Evolutionary conservation across 37 sponge, comb jelly and placozoan genomes (phyloP).

Genomic region (Cliona cf. orientalis): DNA sequence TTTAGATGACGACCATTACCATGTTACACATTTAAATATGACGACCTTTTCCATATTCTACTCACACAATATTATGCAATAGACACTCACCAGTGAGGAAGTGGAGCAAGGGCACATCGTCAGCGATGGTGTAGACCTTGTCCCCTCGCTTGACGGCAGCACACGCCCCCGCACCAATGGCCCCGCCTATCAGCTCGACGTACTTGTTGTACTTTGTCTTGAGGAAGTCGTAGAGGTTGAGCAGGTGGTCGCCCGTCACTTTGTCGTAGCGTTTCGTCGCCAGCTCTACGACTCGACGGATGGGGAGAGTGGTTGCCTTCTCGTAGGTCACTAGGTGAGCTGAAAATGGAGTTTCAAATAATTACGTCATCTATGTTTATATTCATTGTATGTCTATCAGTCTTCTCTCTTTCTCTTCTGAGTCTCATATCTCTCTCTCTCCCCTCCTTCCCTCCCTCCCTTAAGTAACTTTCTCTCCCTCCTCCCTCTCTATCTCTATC

Average conservation of each 20-base stretch:
- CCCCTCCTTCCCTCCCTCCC: too few species aligned
- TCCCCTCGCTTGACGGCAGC: slow-evolving; percentile 66
- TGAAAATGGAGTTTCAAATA: too few species aligned
- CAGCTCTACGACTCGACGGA: slow-evolving; percentile 52
- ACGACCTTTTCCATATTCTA: too few species aligned
- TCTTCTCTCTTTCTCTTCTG: too few species aligned
- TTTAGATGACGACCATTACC: too few species aligned
- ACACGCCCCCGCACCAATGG: slow-evolving; percentile 87
- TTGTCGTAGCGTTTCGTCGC: slow-evolving; percentile 32
- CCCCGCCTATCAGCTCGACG: slow-evolving; percentile 84
- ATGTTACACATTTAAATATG: too few species aligned
- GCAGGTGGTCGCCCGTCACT: slow-evolving; percentile 39
- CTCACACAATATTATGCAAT: too few species aligned
- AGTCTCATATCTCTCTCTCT: too few species aligned
- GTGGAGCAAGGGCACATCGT: slow-evolving; percentile 69
- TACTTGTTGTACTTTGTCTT: slow-evolving; percentile 76
- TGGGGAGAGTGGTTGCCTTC: slow-evolving; percentile 40
- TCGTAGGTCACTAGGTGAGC: slow-evolving; percentile 72
- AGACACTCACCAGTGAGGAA: slow-evolving; percentile 83
- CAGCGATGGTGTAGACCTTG: slow-evolving; percentile 70
- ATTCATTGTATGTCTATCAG: too few species aligned
- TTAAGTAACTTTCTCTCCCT: too few species aligned
- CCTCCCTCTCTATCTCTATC: too few species aligned
- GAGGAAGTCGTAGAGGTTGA: slow-evolving; percentile 65
- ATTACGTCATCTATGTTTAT: too few species aligned